Evolutionary conservation across 2,113 vertebrate species (phyloP).

Genomic region (Phaethornis superciliosus): DNA sequence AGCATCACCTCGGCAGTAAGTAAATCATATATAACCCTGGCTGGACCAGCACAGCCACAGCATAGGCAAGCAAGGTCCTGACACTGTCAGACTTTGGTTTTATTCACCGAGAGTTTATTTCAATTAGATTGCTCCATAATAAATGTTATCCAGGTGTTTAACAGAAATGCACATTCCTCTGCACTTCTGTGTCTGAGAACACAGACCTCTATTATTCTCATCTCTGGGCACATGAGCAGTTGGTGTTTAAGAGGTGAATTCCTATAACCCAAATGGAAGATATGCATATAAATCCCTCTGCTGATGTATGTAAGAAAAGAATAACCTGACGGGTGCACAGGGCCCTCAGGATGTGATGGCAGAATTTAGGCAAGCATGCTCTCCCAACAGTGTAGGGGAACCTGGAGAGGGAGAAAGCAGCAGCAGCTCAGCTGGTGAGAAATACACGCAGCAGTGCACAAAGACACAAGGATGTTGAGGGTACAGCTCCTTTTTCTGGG

Average conservation of each 20-base stretch:
- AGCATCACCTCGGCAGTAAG: not conserved
- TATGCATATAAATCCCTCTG: not conserved
- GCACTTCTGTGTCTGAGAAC: not conserved
- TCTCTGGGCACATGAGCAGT: accelerated
- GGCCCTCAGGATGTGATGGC: not conserved
- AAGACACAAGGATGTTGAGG: not conserved
- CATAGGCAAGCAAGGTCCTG: not conserved
- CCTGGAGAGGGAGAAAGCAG: not conserved
- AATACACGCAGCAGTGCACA: not conserved
- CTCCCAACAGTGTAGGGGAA: not conserved
- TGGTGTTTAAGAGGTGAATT: not conserved
- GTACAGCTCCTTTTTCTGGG: not conserved
- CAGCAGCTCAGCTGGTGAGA: not conserved
- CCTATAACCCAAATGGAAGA: not conserved
- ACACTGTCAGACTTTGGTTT: not conserved
- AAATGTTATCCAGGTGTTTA: not conserved
- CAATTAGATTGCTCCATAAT: not conserved
- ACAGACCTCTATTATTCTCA: not conserved
- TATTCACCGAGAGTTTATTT: not conserved
- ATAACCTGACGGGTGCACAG: not conserved
- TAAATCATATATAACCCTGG: not conserved
- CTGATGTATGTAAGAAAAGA: not conserved
- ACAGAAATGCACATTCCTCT: not conserved
- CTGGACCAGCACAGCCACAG: not conserved
- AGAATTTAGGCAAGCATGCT: not conserved